Evolutionary conservation across 2,113 vertebrate species (phyloP).

Genomic region (Balaenoptera acutorostrata): DNA sequence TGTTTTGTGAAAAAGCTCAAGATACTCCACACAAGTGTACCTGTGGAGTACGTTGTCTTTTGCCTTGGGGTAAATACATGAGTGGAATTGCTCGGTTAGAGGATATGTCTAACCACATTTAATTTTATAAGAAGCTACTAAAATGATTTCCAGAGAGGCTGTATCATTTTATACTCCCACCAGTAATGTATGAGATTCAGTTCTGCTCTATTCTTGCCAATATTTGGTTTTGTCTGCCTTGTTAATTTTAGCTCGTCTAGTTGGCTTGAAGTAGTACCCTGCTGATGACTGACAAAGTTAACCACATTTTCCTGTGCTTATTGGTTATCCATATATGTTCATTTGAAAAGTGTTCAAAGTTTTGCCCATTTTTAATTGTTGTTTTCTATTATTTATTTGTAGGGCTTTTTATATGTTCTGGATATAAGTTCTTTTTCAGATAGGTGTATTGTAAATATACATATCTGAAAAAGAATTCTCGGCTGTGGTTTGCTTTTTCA

Average conservation of each 20-base stretch:
- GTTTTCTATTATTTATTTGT: neutral
- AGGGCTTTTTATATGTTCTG: neutral
- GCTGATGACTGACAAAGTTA: neutral
- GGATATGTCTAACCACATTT: neutral
- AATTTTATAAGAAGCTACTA: neutral
- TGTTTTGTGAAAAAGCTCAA: neutral
- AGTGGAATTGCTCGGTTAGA: neutral
- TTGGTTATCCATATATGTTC: neutral
- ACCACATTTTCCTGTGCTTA: neutral
- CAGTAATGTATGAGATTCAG: neutral
- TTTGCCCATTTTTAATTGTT: neutral
- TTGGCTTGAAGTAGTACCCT: neutral
- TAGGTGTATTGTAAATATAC: neutral
- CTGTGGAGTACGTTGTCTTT: neutral
- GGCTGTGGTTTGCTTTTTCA: neutral
- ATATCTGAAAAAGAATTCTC: neutral
- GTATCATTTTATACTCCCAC: neutral
- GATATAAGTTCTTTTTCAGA: neutral
- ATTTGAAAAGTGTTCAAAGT: neutral
- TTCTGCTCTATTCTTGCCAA: neutral
- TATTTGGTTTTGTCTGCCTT: neutral
- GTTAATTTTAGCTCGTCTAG: neutral
- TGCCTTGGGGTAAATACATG: neutral
- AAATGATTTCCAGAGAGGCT: neutral
- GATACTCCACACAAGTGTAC: neutral